phyloP scores from a whole-genome alignment of 2,113 vertebrate genomes.

The Onychostruthus taczanowskii region DNA sequence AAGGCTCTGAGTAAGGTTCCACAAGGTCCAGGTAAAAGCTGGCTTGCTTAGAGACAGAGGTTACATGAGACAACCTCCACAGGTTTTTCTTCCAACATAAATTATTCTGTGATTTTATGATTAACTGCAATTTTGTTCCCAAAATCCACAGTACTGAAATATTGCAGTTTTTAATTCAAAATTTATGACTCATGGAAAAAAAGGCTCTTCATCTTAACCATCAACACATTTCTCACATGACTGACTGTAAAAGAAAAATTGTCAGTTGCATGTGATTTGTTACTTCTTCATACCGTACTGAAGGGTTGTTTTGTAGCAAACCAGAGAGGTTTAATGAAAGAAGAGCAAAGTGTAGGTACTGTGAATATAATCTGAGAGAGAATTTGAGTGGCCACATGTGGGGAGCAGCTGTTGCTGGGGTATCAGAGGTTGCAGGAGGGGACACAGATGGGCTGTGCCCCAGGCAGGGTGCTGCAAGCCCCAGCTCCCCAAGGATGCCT shows the following conservation, averaged over 20 bases:
- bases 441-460: not conserved
- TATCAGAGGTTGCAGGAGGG: fast-evolving
- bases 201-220: conserved; percentile 4
- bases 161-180: conserved; percentile 17
- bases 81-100: not conserved
- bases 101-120: not conserved
- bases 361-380: not conserved
- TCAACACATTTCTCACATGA: not conserved
- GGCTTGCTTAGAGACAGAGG: not conserved
- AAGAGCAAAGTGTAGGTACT: not conserved
- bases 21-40: not conserved
- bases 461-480: not conserved
- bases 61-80: not conserved
- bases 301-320: not conserved
- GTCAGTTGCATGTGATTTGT: not conserved
- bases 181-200: conserved; percentile 39
- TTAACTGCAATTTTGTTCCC: conserved; percentile 31
- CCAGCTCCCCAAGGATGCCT: fast-evolving
- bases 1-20: not conserved
- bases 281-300: not conserved
- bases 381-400: not conserved
- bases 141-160: conserved; percentile 28
- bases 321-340: not conserved
- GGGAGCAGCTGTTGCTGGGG: not conserved
- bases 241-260: not conserved